Evolutionary conservation across 37 sponge, comb jelly and placozoan genomes (phyloP), one percentile per base, ranked within the genome.

Genomic region (Chondrosia reniformis): DNA sequence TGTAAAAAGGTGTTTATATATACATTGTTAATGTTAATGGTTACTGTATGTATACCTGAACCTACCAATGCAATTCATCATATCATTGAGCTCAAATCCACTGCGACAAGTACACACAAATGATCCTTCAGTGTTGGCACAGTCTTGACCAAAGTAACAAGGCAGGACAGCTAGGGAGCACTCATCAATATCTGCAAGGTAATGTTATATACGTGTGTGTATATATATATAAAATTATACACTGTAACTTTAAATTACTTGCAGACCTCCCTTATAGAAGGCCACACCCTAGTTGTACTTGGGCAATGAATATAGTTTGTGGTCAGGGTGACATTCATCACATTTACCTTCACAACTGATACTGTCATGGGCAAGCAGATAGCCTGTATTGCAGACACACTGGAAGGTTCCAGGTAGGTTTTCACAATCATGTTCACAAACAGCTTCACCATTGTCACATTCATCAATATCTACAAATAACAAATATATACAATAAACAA

Each of bases 301-400:
- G n/a, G 8, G 63, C 63, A 62, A 22, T 22, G 9, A 12, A 25
- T 9, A 62, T 9, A 25, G 8, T 62, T 9, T 22, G 63, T 25
- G 8, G 13, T 25, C 27, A 62, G 63, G 27, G 9, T 8, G n/a
- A n/a, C 21, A 25, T 62, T 25, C 8, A 25, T 9, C 33, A 19
- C 2, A 19, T 10, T 4, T 30, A 64, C 37, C 32, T 34, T 36
- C 66, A 19, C 21, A 33, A 64, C 66, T 34, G 28, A 4, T 7
- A 2, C 3, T 31, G 66, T 30, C 36, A 33, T 64, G 3, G 31
- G 19, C 32, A 28, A 40, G 2, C 1, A 21, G 72, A 6, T 69
- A 69, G 22, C 72, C 72, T 39, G 24, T 36, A 25, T 36, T 36
- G 24, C 72, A 69, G 22, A 1, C 72, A 69, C 72, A 69, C 72